phyloP scores from a whole-genome alignment of 2,113 vertebrate species.

The Cairina moschata region DNA sequence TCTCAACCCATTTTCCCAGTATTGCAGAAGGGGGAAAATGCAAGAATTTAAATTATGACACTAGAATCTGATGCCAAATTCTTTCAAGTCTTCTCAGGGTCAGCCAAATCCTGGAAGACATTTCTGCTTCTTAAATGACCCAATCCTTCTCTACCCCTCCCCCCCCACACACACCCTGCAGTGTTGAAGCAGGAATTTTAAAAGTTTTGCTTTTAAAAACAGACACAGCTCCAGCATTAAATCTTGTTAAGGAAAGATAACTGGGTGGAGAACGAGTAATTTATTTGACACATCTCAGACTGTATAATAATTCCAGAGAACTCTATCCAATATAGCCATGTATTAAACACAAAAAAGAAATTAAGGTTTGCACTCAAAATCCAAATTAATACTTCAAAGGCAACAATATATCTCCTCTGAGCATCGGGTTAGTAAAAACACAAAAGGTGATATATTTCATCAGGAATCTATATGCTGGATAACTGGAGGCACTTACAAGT shows the following conservation, averaged over 20 bases:
- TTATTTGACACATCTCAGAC: neutral
- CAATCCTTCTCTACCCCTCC: neutral
- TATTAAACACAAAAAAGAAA: neutral
- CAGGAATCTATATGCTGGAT: neutral
- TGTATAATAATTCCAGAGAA: neutral
- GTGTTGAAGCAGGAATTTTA: neutral
- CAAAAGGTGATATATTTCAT: neutral
- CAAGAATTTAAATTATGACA: neutral
- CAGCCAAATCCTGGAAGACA: neutral
- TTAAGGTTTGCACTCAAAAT: neutral
- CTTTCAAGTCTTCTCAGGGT: neutral
- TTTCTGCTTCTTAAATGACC: neutral
- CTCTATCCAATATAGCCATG: neutral
- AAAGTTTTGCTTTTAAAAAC: neutral
- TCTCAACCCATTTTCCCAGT: neutral
- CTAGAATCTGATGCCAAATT: neutral
- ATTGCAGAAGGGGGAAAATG: neutral
- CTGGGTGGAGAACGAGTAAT: neutral
- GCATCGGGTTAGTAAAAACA: neutral
- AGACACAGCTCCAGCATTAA: neutral
- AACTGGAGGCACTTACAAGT: neutral
- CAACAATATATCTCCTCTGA: neutral
- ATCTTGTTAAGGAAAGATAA: neutral
- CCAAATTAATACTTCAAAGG: neutral
- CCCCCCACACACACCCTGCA: fast-evolving